phyloP scores from a whole-genome alignment of 2,888 invertebrate genomes.

The Tipula unca region DNA sequence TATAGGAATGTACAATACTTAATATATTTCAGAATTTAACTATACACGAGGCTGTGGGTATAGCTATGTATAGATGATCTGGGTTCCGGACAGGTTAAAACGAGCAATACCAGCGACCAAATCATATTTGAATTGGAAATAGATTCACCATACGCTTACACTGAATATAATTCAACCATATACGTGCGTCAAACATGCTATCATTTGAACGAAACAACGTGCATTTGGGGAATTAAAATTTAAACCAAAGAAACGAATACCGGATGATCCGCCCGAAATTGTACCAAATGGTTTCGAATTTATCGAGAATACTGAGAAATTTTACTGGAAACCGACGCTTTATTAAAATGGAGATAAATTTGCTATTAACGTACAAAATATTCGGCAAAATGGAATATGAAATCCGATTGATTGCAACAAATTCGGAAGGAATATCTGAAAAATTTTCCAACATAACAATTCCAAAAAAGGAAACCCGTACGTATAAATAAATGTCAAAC shows the following conservation, averaged over 20 bases:
- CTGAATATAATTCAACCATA: not conserved
- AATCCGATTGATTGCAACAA: not conserved
- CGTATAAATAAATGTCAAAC: not conserved
- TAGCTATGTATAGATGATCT: not conserved
- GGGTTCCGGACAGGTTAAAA: not conserved
- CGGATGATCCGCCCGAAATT: no score
- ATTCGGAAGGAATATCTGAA: not conserved
- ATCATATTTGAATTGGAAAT: not conserved
- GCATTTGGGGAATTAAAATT: not conserved
- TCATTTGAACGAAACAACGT: not conserved
- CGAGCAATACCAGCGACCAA: not conserved
- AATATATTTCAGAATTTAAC: not conserved
- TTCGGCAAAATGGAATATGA: not conserved
- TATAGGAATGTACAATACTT: no score
- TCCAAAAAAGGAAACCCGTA: not conserved
- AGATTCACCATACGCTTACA: not conserved
- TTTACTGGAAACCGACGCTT: not conserved
- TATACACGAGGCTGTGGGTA: not conserved
- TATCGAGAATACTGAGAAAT: not conserved
- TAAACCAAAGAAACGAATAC: not conserved
- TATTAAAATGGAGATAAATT: not conserved
- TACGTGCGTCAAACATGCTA: not conserved
- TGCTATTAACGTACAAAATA: not conserved
- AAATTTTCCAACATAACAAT: not conserved
- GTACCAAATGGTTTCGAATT: not conserved